Evolutionary conservation across 2,888 invertebrate species (phyloP).

Genomic region (Cephus pygmeus): DNA sequence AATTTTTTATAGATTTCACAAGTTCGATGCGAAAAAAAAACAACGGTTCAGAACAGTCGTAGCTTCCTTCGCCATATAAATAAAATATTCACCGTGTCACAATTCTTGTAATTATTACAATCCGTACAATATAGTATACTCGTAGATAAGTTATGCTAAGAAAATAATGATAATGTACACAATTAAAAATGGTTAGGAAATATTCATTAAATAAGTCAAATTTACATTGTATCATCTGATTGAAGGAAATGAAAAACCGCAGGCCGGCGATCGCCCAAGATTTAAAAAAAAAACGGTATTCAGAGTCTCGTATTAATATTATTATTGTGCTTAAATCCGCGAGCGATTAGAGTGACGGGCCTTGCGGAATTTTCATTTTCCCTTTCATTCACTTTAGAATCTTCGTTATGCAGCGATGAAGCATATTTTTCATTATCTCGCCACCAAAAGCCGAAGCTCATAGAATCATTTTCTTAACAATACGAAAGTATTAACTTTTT

Average conservation of each 20-base stretch:
- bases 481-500: conserved; percentile 30
- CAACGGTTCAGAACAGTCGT: conserved; percentile 43
- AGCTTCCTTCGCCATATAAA: conserved; percentile 41
- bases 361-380: conserved; percentile 27
- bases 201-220: conserved; percentile 60
- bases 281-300: not conserved
- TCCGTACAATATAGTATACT: conserved; percentile 43
- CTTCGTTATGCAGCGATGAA: conserved; percentile 17
- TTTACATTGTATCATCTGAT: conserved; percentile 55
- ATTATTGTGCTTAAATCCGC: conserved; percentile 18
- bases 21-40: conserved; percentile 22
- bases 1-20: not conserved
- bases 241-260: conserved; percentile 37
- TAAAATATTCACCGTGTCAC: conserved; percentile 50
- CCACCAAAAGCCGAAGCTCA: conserved; percentile 46
- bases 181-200: conserved; percentile 62
- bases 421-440: conserved; percentile 15
- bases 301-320: conserved; percentile 14
- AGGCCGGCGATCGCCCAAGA: not conserved
- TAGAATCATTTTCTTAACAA: conserved; percentile 28
- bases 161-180: conserved; percentile 64
- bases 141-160: conserved; percentile 50
- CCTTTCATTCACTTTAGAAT: conserved; percentile 15
- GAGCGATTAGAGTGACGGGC: conserved; percentile 7
- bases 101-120: conserved; percentile 49